These are phyloP conservation scores for Agrilus planipennis DNA, from an alignment of 1,140 invertebrate genomes.

Conservation along the genomic window DNA sequence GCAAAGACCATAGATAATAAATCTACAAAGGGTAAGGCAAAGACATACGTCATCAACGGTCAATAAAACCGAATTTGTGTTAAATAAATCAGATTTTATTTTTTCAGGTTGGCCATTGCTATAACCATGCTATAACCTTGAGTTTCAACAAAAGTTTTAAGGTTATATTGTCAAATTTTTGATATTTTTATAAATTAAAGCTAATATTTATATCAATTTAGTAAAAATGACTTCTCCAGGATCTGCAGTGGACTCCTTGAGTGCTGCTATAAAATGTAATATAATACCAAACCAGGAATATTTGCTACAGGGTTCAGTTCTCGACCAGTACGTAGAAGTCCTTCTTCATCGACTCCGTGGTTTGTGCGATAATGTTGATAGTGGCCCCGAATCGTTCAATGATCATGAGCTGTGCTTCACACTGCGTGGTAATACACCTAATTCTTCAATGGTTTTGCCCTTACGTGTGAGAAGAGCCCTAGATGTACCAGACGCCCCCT, in stretches of 20 bases:
- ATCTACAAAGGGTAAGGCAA: too few relatives aligned
- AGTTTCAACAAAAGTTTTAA: too few relatives aligned
- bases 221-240: constrained; percentile 35
- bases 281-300: constrained; percentile 86
- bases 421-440: constrained; percentile 48
- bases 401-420: constrained; percentile 83
- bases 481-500: constrained; percentile 67
- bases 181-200: too few relatives aligned
- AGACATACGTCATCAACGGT: too few relatives aligned
- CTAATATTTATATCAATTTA: constrained; percentile 1
- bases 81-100: too few relatives aligned
- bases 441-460: constrained; percentile 32
- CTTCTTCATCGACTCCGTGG: constrained; percentile 81
- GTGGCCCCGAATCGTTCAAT: constrained; percentile 79
- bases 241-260: constrained; percentile 65
- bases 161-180: too few relatives aligned
- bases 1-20: too few relatives aligned
- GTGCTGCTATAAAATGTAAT: constrained; percentile 64
- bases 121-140: too few relatives aligned
- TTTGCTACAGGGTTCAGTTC: constrained; percentile 79
- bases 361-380: constrained; percentile 88
- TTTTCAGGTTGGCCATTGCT: too few relatives aligned
- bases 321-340: constrained; percentile 87
- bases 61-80: too few relatives aligned
- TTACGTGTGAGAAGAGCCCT: constrained; percentile 66